phyloP scores from a whole-genome alignment of 2,888 invertebrate genomes.

The Heliconius erato region DNA sequence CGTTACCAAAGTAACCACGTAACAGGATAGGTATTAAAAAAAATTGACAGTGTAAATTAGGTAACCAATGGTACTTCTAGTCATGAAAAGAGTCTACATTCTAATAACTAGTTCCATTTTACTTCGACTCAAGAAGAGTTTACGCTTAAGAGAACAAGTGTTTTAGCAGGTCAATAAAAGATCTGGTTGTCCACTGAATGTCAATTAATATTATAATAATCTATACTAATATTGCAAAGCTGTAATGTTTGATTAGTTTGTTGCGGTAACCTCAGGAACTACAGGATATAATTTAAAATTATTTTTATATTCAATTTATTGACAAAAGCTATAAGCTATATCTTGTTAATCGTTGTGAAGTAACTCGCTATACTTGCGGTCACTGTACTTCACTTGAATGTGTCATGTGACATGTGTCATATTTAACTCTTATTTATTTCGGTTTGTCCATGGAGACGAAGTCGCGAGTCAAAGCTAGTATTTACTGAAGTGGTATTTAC shows the following conservation, averaged over 20 bases:
- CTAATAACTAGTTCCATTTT: neutral
- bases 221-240: neutral
- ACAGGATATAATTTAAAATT: neutral
- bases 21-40: neutral
- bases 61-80: neutral
- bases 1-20: neutral
- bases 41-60: neutral
- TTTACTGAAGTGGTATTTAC: too few relatives aligned
- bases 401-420: too few relatives aligned
- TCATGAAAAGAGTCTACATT: neutral
- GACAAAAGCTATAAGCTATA: too few relatives aligned
- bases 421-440: too few relatives aligned
- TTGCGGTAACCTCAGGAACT: neutral
- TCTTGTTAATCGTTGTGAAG: too few relatives aligned
- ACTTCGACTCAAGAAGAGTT: neutral
- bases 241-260: neutral
- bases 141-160: constrained; percentile 27
- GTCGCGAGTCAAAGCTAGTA: too few relatives aligned
- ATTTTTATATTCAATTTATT: too few relatives aligned
- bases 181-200: constrained; percentile 13
- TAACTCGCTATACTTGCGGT: too few relatives aligned
- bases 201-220: neutral
- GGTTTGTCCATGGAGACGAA: too few relatives aligned
- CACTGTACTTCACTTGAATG: too few relatives aligned
- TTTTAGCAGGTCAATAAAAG: neutral